Evolutionary conservation across 2,888 invertebrate species (phyloP), one percentile per base, ranked within the genome.

Genomic region (Acanthosepion lycidas): DNA sequence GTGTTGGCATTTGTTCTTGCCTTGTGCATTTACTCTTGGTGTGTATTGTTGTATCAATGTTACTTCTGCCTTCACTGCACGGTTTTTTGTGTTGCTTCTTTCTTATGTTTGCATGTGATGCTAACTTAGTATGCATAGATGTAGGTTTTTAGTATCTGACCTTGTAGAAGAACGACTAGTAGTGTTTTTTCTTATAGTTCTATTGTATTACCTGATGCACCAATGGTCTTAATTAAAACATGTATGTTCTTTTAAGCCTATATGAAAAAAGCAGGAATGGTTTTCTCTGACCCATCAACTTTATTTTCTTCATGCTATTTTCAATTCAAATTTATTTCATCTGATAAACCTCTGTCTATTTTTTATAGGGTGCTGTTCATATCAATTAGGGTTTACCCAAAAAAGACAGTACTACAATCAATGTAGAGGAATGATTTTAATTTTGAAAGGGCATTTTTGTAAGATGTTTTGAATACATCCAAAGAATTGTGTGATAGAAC

Each of bases 1-100:
- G 33, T 78, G 78, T 78, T 78, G 78, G n/a, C n/a, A 15, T 78
- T 78, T 78, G n/a, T 33, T 78, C 78, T 78, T 78, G 78, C 78
- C 78, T 78, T 78, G 78, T 78, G 78, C 78, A 78, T 78, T 78
- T 78, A n/a, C 78, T 78, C 18, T 78, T 78, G 33, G 78, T 78
- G n/a, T 78, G 78, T 78, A 12, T 78, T 78, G 78, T 78, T 78
- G 78, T 78, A 12, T 78, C 15, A 15, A 18, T 78, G n/a, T 78
- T 15, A n/a, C n/a, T 33, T 33, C 78, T 78, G 78, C 78, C 78
- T 78, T 78, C n/a, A n/a, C n/a, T 33, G 78, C 78, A 78, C 33
- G n/a, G 9, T 78, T 78, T n/a, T n/a, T 78, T 78, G 3, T 78
- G 78, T 78, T 78, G n/a, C 18, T 12, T 8, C n/a, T 78, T 78